A percentile compares a stretch with the other conserved stretches of the same genome.
Evolutionary conservation across 2,113 vertebrate species (phyloP).

Genomic region (Elephas maximus): DNA sequence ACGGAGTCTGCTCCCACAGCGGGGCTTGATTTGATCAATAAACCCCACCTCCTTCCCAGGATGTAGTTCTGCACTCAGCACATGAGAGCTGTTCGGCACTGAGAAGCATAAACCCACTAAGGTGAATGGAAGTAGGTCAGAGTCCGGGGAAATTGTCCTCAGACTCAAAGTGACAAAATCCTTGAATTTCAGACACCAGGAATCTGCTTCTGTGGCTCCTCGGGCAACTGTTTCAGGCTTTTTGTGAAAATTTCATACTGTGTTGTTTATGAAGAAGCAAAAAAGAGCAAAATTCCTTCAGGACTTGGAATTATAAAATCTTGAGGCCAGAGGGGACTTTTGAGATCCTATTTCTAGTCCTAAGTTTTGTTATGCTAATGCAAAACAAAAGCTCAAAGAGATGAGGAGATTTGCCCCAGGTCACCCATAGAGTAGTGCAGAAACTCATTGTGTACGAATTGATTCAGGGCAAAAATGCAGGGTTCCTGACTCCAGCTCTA

Average conservation of each 20-base stretch:
- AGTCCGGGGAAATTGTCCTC: slow-evolving; percentile 63
- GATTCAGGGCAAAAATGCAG: neutral
- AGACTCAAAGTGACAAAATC: slow-evolving; percentile 37
- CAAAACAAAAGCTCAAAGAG: neutral
- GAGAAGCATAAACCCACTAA: slow-evolving; percentile 69
- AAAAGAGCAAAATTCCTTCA: slow-evolving; percentile 75
- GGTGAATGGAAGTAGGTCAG: slow-evolving; percentile 74
- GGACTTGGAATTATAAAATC: slow-evolving; percentile 56
- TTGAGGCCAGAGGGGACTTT: neutral
- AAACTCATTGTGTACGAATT: neutral
- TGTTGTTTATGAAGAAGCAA: slow-evolving; percentile 79
- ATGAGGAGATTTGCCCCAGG: neutral
- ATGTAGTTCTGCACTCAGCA: slow-evolving; percentile 75
- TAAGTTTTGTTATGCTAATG: neutral
- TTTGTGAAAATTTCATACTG: slow-evolving; percentile 64
- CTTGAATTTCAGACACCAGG: slow-evolving; percentile 47
- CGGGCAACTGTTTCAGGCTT: slow-evolving; percentile 70
- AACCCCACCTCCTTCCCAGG: slow-evolving; percentile 70
- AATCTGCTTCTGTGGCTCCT: slow-evolving; percentile 34
- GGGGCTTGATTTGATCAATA: slow-evolving; percentile 84
- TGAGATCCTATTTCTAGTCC: neutral
- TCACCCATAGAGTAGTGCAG: neutral
- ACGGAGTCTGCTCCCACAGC: slow-evolving; percentile 69
- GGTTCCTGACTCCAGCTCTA: neutral
- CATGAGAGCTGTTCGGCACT: slow-evolving; percentile 66